Base-by-base conservation (phyloP, 2,888 invertebrate species). In the Nipponacmea schrenckii region DNA sequence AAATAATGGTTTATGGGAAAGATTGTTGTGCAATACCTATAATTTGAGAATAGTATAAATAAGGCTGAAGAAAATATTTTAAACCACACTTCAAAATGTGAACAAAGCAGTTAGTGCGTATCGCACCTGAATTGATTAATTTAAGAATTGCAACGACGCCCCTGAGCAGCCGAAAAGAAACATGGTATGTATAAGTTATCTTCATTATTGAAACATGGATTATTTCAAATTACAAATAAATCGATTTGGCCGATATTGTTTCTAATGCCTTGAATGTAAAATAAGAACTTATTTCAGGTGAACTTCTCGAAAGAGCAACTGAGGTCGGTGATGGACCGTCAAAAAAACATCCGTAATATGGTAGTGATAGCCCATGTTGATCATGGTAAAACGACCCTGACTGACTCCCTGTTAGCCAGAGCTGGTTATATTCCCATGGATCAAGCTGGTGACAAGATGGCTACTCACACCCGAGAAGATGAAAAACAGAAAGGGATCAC, bases 301-400 rank as follows among this genome's bases (percentile, higher is more conserved):
- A 98, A 99, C 94, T 98, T 99, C 91, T 98, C 98, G 83, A 95
- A 98, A 91, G 98, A 98, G 92, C 97, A 98, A 92, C 97, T 99
- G 92, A 95, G 98, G 91, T 92, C 89, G 90, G 95, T 98, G 94
- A 99, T 99, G 99, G 98, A 98, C 95, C 95, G 96, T 91, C 97
- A 97, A 93, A 93, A 92, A 92, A 98, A 99, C 90, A 98, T 99
- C 92, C 94, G 99, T 90, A 99, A 99, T 92, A 99, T 99, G 97
- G 98, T 98, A 89, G 99, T 99, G 91, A 99, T 99, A 90, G 99
- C 99, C 86, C 99, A 99, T 92, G 99, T 99, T 85, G 99, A 99
- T 92, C 99, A 99, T 91, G 99, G 99, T 89, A 98, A 98, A 92
- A 98, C 99, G 81, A 99, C 99, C 74, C 91, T 99, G 89, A 99